Base-by-base conservation (phyloP, 2,888 invertebrate species). In the Tipula lateralis region DNA sequence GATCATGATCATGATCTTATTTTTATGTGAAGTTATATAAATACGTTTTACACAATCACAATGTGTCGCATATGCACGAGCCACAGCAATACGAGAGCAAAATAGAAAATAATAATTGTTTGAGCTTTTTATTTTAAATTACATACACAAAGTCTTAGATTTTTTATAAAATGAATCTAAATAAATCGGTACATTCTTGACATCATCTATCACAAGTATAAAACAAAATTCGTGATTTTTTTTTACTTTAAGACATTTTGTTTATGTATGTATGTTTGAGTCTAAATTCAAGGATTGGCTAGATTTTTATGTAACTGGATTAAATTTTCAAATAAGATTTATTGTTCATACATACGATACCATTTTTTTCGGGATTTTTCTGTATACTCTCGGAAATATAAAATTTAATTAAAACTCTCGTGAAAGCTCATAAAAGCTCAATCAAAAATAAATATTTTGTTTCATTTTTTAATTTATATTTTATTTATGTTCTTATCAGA, bases 1-100 rank as follows among this genome's bases (percentile, higher is more conserved):
- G 66, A 66, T 66, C 66, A 66, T 66, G 66, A 66, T 66, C 66
- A 66, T 66, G 66, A 66, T 66, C 66, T 66, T 66, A 66, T 24
- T 66, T 24, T 24, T 66, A 9, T 44, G 66, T 66, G 12, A 3
- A 66, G 19, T 9, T 24, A 39, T 39, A 66, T 24, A 66, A 66
- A 66, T 24, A 66, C 24, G 7, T 66, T 66, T 24, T 24, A 66
- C 9, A 6, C 24, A 24, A 66, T 24, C 19, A 9, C 16, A 50
- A 50, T 50, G 50, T 66, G 66, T 66, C 66, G 24, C 50, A 50
- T 16, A 50, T 19, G 50, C 50, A 66, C 24, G 66, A 24, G 44
- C 16, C 39, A 13, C 39, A n/a, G 39, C 1, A n/a, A 4, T 44
- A n/a, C 32, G 9, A 1, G 2, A 32, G 12, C 44, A n/a, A n/a